Evolutionary conservation across 2,888 invertebrate genomes (phyloP).

Genomic region (Lacanobia wlatinum): DNA sequence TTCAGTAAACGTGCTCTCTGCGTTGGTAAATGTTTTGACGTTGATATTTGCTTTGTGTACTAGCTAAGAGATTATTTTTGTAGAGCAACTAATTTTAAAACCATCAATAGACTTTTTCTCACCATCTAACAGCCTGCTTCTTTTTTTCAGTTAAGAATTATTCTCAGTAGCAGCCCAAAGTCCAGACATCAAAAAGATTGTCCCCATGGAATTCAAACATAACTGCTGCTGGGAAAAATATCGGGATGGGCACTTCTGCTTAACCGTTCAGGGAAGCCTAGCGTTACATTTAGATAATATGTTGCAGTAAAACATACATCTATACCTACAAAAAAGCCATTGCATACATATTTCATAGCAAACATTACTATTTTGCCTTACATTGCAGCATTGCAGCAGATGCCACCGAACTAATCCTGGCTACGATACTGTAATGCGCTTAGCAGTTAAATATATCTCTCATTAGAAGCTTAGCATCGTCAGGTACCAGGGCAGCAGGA

Average conservation of each 20-base stretch:
- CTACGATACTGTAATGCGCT: slow-evolving; percentile 31
- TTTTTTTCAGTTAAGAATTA: too few relatives aligned
- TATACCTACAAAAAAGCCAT: too few relatives aligned
- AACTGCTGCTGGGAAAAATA: too few relatives aligned
- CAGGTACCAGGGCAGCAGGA: slow-evolving; percentile 11
- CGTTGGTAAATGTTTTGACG: background rate
- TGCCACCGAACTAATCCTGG: background rate
- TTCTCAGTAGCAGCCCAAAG: too few relatives aligned
- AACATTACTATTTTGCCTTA: background rate
- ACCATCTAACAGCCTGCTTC: too few relatives aligned
- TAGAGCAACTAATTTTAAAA: background rate
- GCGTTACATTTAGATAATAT: too few relatives aligned
- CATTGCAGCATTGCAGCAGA: slow-evolving; percentile 13
- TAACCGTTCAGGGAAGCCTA: too few relatives aligned
- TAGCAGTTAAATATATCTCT: slow-evolving; percentile 13
- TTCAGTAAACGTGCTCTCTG: background rate
- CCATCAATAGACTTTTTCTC: too few relatives aligned
- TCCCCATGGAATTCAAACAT: too few relatives aligned
- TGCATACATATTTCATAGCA: background rate
- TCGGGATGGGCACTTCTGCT: too few relatives aligned
- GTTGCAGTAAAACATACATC: too few relatives aligned
- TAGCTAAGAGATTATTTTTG: background rate
- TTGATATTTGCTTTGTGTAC: background rate
- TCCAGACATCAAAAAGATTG: too few relatives aligned
- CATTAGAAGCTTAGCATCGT: background rate